Evolutionary conservation across 2,888 invertebrate genomes (phyloP).

Genomic region (Athrips mouffetella): DNA sequence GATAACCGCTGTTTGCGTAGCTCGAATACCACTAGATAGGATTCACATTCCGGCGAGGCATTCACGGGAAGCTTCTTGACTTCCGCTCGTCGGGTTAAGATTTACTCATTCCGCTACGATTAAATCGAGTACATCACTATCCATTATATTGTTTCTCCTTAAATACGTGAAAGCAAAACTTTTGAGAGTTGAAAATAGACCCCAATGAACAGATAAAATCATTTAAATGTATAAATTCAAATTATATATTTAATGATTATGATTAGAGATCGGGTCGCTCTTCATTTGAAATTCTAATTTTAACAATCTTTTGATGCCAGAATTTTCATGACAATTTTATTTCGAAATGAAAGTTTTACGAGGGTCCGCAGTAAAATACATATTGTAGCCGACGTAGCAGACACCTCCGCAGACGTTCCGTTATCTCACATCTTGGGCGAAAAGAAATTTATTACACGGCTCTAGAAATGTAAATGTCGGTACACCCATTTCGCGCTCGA

Average conservation of each 20-base stretch:
- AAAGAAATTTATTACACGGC: constrained; percentile 23
- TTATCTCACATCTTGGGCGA: constrained; percentile 4
- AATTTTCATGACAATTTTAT: constrained; percentile 4
- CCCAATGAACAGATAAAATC: too few relatives aligned
- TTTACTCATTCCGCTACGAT: constrained; percentile 14
- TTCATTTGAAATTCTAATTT: constrained; percentile 3
- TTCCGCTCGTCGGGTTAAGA: constrained; percentile 30
- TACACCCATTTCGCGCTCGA: constrained; percentile 37
- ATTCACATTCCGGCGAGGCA: constrained; percentile 35
- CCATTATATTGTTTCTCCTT: neutral
- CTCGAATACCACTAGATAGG: constrained; percentile 25
- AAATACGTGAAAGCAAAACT: neutral
- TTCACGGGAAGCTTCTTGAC: constrained; percentile 34
- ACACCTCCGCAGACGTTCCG: constrained; percentile 5
- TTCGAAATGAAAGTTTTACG: constrained; percentile 2
- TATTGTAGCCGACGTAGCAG: constrained; percentile 6
- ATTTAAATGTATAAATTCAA: too few relatives aligned
- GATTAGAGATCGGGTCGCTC: neutral
- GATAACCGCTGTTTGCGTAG: constrained; percentile 19
- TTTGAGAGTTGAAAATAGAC: too few relatives aligned
- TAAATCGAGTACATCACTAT: neutral
- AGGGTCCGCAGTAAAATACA: constrained; percentile 6
- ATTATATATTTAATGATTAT: too few relatives aligned
- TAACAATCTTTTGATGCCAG: neutral
- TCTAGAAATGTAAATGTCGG: constrained; percentile 39